Evolutionary conservation across 1,140 invertebrate species (phyloP).

Genomic region (Lepidurus arcticus): DNA sequence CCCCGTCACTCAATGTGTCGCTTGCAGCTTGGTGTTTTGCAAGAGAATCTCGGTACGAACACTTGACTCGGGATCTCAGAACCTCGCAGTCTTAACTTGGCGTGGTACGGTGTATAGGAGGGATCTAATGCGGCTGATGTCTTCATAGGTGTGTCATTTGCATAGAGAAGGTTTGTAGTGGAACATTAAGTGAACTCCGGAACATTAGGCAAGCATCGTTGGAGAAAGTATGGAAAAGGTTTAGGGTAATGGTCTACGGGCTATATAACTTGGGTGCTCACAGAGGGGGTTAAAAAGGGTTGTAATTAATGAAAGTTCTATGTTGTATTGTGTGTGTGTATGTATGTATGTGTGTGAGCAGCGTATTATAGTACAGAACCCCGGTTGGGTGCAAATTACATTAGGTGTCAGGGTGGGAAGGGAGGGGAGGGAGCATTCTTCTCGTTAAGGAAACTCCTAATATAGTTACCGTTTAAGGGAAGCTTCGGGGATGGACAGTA

Average conservation of each 20-base stretch:
- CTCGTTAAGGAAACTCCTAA: background rate
- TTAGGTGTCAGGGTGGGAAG: background rate
- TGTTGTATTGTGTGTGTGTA: no score
- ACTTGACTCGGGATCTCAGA: no score
- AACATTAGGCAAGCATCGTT: background rate
- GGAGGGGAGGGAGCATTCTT: background rate
- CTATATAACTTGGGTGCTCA: background rate
- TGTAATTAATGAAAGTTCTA: slow-evolving; percentile 8
- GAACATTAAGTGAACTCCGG: background rate
- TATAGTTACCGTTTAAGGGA: background rate
- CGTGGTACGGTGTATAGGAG: no score
- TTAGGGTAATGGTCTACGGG: background rate
- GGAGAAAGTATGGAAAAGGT: background rate
- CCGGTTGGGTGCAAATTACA: slow-evolving; percentile 8
- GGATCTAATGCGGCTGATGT: background rate
- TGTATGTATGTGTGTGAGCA: background rate
- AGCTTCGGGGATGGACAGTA: background rate
- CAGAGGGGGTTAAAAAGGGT: background rate
- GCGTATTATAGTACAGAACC: background rate
- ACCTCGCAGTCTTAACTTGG: no score
- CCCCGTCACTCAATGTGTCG: no score
- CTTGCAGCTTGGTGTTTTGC: no score
- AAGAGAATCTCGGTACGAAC: no score
- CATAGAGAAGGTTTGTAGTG: background rate
- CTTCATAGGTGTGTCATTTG: background rate